A percentile compares a stretch with the other conserved stretches of the same genome.
Conservation (phyloP, 2,888 invertebrate species). For the Trilocha varians region DNA sequence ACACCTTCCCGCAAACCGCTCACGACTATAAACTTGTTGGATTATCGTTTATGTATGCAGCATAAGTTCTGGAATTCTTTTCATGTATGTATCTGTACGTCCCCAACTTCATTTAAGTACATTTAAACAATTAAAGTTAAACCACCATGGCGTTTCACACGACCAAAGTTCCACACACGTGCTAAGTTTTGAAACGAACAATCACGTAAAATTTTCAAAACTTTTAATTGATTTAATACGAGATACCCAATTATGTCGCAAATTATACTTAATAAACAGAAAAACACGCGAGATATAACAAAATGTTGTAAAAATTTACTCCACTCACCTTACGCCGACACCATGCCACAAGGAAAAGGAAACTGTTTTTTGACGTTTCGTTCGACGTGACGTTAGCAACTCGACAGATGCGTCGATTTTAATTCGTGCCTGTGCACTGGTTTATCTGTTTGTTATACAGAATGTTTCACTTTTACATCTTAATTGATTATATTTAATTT, state of each 20-base stretch:
- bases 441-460: too few species aligned
- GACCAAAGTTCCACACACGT: conserved; percentile 14
- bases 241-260: conserved; percentile 15
- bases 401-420: too few species aligned
- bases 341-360: conserved; percentile 71
- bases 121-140: too few species aligned
- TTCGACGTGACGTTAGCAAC: too few species aligned
- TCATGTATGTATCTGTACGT: neutral
- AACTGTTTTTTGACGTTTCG: conserved; percentile 11
- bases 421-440: too few species aligned
- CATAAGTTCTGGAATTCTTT: too few species aligned
- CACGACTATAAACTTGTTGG: too few species aligned
- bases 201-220: neutral
- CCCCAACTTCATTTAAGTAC: neutral
- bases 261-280: neutral
- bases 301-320: conserved; percentile 30
- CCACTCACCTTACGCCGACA: conserved; percentile 68
- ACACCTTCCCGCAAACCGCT: too few species aligned
- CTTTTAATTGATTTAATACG: conserved; percentile 5
- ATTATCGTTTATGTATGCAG: neutral
- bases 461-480: too few species aligned
- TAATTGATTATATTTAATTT: too few species aligned
- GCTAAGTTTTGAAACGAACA: conserved; percentile 10
- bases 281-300: conserved; percentile 20
- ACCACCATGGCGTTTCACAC: neutral